Evolutionary conservation across 2,888 invertebrate genomes (phyloP).

Genomic region (Marronus borbonicus): DNA sequence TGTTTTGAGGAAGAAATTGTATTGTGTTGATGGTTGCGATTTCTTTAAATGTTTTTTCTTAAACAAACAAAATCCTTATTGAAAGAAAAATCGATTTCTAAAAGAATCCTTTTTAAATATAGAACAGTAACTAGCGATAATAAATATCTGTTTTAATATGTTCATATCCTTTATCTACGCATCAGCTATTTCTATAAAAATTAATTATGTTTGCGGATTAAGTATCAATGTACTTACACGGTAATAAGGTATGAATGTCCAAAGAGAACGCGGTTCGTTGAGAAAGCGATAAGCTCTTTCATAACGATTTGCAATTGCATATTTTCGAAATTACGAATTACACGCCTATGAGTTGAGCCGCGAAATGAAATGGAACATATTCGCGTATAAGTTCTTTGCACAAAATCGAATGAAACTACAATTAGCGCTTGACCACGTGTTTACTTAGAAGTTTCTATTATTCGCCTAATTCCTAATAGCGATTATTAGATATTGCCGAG

Average conservation of each 20-base stretch:
- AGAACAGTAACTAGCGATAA: no score
- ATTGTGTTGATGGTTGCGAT: no score
- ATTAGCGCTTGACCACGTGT: background rate
- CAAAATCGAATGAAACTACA: background rate
- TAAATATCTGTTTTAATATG: no score
- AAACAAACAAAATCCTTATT: no score
- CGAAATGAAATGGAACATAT: slow-evolving; percentile 8
- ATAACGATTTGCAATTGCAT: background rate
- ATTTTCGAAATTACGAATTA: slow-evolving; percentile 3
- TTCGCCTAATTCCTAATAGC: background rate
- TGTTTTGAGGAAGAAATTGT: no score
- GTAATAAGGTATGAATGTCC: background rate
- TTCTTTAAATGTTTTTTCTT: no score
- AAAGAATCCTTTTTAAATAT: no score
- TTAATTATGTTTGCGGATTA: background rate
- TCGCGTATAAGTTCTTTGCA: background rate
- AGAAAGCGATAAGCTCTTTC: slow-evolving; percentile 13
- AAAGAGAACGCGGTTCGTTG: background rate
- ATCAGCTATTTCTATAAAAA: background rate
- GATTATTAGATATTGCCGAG: background rate
- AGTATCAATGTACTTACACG: background rate
- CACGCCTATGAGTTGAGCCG: background rate
- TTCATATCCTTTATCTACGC: no score
- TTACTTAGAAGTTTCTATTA: background rate
- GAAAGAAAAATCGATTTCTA: no score